Conservation (phyloP, 2,797 vertebrate genomes). For the Chrysolophus pictus region DNA sequence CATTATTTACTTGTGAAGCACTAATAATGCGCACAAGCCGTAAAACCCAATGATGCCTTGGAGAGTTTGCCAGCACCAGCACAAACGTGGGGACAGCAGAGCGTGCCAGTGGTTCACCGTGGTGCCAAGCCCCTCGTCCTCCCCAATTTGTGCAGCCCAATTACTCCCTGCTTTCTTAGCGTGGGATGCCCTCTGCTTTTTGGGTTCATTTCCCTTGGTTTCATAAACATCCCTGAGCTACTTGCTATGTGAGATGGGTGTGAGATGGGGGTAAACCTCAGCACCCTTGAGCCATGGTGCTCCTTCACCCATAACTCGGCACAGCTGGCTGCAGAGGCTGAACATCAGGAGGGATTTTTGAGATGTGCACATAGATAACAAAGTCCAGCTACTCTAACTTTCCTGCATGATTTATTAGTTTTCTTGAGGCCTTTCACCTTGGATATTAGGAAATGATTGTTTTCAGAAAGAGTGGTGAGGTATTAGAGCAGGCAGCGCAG, state of each 20-base stretch:
- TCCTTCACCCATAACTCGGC: background rate
- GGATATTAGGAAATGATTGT: too few relatives aligned
- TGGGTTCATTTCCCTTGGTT: constrained; percentile 27
- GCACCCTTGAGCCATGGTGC: background rate
- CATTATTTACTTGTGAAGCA: constrained; percentile 69
- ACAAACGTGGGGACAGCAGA: constrained; percentile 3
- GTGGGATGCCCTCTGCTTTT: constrained; percentile 4
- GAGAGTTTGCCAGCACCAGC: constrained; percentile 33
- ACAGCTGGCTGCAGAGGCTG: background rate
- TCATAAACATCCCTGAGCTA: constrained; percentile 8
- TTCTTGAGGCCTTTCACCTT: background rate
- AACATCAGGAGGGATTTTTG: background rate
- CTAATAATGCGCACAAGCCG: constrained; percentile 60
- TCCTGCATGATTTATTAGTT: background rate
- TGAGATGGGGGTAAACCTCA: constrained; percentile 8
- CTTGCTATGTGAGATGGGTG: background rate
- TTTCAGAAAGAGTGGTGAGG: too few relatives aligned
- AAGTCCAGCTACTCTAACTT: background rate
- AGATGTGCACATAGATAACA: background rate
- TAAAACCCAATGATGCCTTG: constrained; percentile 54
- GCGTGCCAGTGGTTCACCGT: background rate
- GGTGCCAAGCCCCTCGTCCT: background rate
- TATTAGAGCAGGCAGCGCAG: too few relatives aligned
- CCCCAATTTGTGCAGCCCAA: background rate
- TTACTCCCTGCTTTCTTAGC: constrained; percentile 14